Evolutionary conservation across 2,113 vertebrate genomes (phyloP), one percentile per base, ranked within the genome.

Genomic region (Caloenas nicobarica): DNA sequence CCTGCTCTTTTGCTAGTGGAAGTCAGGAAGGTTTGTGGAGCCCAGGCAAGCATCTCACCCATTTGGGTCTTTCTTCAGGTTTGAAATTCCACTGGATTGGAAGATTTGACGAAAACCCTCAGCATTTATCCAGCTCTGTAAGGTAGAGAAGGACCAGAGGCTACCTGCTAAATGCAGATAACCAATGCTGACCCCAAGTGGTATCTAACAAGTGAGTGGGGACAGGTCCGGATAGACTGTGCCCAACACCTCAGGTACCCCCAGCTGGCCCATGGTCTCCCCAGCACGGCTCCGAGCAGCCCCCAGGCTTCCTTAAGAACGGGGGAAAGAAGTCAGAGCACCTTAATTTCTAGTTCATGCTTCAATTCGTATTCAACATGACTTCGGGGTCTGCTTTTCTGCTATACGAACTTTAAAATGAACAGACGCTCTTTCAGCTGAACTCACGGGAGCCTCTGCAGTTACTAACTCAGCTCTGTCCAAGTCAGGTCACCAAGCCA

Each of bases 351-450:
- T 54, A 29, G 28, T 7, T 6, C 13, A 2, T 1, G 7, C 36
- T 83, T 21, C 36, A 21, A 2, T 38, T 19, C 31, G 40, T 3
- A 1, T 17, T 65, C 9, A 40, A 58, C 2, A 12, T 21, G 28
- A 36, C 36, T 71, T 22, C 1, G 1, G 38, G 28, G 29, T 51
- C 57, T 6, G 6, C 0, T 31, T 54, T 26, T 26, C 19, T 46
- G 1, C 11, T 16, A 17, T 17, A 53, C 1, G 1, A 6, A 10
- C 18, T 9, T 42, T 17, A 6, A 60, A 50, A 4, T 0, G 22
- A 50, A 33, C 46, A 58, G 61, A 57, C 17, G 10, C 21, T 54
- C 16, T 16, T 69, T 9, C 83, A 69, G 79, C 51, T 5, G 42
- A 72, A 9, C 38, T 13, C 17, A 2, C 24, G 65, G 4, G 1